Percentiles rank a stretch among this genome's conserved stretches.
These are phyloP conservation scores for Thinocorus orbignyianus DNA, from an alignment of 2,113 vertebrate species.

Conservation along the genomic window DNA sequence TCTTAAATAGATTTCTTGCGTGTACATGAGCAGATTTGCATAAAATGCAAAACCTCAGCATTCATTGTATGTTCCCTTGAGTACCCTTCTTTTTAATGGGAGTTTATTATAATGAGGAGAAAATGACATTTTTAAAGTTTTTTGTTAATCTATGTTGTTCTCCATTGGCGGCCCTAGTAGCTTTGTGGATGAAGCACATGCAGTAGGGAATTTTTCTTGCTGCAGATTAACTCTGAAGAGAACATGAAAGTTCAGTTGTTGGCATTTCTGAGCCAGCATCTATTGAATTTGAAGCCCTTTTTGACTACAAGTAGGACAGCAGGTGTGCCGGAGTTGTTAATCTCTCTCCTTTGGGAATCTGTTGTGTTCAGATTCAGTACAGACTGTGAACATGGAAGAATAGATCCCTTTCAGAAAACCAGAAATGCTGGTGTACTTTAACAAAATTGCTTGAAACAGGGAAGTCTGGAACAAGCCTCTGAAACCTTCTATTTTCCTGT, in stretches of 20 bases:
- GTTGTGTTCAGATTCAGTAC: background rate
- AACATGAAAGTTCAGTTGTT: background rate
- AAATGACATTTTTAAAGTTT: background rate
- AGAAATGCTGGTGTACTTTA: background rate
- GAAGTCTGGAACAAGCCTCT: background rate
- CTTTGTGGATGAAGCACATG: background rate
- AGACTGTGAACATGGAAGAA: background rate
- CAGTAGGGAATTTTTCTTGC: background rate
- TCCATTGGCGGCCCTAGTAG: background rate
- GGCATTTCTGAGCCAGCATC: background rate
- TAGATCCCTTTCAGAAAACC: background rate
- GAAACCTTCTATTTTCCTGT: background rate
- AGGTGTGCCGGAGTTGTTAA: background rate
- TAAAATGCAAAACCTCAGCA: background rate
- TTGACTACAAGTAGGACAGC: background rate
- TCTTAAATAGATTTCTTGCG: slow-evolving; percentile 16
- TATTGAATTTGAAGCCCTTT: background rate
- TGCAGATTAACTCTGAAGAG: background rate
- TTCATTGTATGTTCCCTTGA: background rate
- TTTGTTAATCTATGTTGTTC: slow-evolving; percentile 13
- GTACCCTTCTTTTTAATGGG: background rate
- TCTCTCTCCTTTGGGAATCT: background rate
- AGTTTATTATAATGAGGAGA: background rate
- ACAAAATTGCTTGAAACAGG: background rate
- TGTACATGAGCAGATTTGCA: background rate